Base-by-base conservation (phyloP, 2,113 vertebrate species). In the Corythaixoides concolor region DNA sequence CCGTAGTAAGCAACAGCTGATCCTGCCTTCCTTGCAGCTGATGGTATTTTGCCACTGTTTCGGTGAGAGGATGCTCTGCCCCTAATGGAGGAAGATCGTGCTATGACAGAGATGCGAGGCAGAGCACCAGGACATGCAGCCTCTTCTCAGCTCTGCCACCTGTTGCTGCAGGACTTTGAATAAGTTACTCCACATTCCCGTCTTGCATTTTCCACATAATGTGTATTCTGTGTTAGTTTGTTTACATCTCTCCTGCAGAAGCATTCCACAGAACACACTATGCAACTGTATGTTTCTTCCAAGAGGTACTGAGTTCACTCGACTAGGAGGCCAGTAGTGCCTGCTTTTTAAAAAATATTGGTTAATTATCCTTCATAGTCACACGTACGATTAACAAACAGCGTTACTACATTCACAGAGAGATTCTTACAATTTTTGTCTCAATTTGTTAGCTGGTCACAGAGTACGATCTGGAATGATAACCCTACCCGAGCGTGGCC, bases 121-220 rank as follows among this genome's bases (percentile, higher is more conserved):
- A 62, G 45, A 43, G 23, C 73, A 60, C 17, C n/a, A 22, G 60
- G 22, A 49, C 53, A 28, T 2, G 28, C 39, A 37, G 15, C 37
- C 17, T 56, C 28, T 74, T 52, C 82, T 68, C 78, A 70, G 79
- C 81, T 92, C 86, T 62, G 59, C 88, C 79, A 95, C 70, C 55
- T 90, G 88, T 89, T 84, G 78, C 89, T 62, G 60, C 5, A 4
- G 53, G 76, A 88, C 43, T 56, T 2, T 4, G 32, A 32, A 22
- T 43, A 68, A 81, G 11, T 73, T 58, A 68, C 39, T 87, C 63
- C 43, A 3, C 52, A 41, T 47, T 56, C 30, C 6, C 32, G 26
- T 28, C 53, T 53, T 37, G 28, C 13, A 9, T 67, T 58, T 70
- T n/a, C 49, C 52, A 49, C 11, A 16, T 47, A n/a, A 27, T 3